phyloP scores from a whole-genome alignment of 1,140 invertebrate species.

The Acromyrmex echinatior region DNA sequence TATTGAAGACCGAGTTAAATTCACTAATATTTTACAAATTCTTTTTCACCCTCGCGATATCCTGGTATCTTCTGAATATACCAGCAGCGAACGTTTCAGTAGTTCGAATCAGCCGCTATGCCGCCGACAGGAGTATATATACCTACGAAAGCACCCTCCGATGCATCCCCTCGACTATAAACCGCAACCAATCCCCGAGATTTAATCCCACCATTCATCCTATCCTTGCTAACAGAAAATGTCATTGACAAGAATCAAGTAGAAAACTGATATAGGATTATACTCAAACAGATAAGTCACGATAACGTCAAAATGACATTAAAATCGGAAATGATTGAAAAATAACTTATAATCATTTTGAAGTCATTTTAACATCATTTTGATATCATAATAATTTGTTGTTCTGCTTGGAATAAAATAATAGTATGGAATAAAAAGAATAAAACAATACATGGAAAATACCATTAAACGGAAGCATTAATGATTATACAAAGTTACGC shows the following conservation, averaged over 20 bases:
- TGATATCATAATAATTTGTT: no score
- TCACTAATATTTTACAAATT: background rate
- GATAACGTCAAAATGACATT: no score
- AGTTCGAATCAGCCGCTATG: constrained; percentile 66
- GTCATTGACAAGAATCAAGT: background rate
- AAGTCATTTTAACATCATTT: no score
- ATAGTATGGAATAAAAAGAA: background rate
- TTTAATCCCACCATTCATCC: constrained; percentile 65
- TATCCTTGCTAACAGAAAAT: constrained; percentile 5
- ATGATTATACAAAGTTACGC: background rate
- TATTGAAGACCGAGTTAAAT: background rate
- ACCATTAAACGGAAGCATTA: background rate
- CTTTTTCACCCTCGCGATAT: background rate
- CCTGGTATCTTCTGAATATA: background rate
- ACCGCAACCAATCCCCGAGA: constrained; percentile 73
- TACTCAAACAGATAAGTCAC: no score
- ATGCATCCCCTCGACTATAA: constrained; percentile 72
- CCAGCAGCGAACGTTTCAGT: constrained; percentile 50
- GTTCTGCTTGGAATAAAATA: no score
- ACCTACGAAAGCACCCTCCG: constrained; percentile 73
- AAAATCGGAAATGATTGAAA: no score
- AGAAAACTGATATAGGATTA: background rate
- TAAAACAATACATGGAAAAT: background rate
- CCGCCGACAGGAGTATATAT: constrained; percentile 71
- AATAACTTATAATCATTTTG: no score